phyloP scores from a whole-genome alignment of 2,113 vertebrate genomes.

The Bubo blakistoni region DNA sequence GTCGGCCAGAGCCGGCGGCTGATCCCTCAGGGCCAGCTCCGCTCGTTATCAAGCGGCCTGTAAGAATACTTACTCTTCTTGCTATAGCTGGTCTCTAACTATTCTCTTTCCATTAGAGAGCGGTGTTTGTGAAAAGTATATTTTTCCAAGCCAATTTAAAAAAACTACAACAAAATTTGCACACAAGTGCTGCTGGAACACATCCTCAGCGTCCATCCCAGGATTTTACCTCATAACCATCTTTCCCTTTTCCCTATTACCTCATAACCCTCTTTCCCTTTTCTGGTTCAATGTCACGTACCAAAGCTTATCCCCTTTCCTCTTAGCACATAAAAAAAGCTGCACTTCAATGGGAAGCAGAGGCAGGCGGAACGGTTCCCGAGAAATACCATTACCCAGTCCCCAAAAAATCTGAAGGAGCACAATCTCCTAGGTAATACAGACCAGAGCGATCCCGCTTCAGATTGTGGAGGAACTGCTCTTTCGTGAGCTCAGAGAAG shows the following conservation, averaged over 20 bases:
- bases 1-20: neutral
- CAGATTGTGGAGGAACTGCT: neutral
- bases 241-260: too few species aligned
- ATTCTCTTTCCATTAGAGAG: neutral
- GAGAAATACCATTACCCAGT: neutral
- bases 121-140: neutral
- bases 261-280: neutral
- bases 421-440: neutral
- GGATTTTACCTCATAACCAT: too few species aligned
- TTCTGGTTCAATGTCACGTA: neutral
- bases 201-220: too few species aligned
- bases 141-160: neutral
- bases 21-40: neutral
- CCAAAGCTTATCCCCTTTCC: neutral
- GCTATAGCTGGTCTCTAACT: neutral
- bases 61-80: neutral
- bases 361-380: neutral
- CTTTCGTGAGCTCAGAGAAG: neutral
- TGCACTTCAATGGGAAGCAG: neutral
- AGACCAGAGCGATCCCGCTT: neutral
- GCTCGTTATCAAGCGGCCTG: fast-evolving
- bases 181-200: neutral
- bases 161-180: neutral
- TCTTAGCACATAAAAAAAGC: neutral
- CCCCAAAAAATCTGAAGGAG: neutral